These are phyloP conservation scores for Stegana nigrithorax DNA, from an alignment of 2,888 invertebrate genomes.

Conservation along the genomic window DNA sequence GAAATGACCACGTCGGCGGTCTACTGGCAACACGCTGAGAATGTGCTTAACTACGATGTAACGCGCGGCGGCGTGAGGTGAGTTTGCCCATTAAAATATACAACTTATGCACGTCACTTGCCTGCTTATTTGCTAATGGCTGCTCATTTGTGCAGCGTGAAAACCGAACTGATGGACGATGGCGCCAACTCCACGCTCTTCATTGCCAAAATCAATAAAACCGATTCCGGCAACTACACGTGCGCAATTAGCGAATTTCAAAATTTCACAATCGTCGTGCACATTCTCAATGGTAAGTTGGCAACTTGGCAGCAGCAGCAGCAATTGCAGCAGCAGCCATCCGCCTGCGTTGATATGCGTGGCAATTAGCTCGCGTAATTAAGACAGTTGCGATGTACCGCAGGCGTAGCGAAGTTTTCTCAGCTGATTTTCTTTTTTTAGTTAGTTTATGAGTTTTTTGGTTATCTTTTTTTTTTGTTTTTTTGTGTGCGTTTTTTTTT, in stretches of 20 bases:
- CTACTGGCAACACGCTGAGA: conserved; percentile 71
- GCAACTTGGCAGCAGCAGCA: no score
- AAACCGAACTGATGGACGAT: conserved; percentile 71
- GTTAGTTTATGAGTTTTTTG: no score
- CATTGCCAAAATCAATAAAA: conserved; percentile 70
- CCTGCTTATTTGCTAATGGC: background rate
- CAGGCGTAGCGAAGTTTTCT: background rate
- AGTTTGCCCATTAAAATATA: conserved; percentile 21
- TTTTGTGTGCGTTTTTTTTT: background rate
- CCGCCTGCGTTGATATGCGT: background rate
- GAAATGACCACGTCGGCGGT: conserved; percentile 71
- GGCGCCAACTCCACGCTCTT: conserved; percentile 71
- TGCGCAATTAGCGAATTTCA: conserved; percentile 70
- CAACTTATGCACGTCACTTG: background rate
- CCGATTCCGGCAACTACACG: conserved; percentile 71
- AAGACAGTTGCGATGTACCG: background rate
- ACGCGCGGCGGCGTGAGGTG: conserved; percentile 71
- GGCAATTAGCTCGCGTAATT: conserved; percentile 9
- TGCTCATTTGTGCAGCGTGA: conserved; percentile 65
- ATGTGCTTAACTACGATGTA: conserved; percentile 71
- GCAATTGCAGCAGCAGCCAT: background rate
- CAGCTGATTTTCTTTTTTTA: background rate
- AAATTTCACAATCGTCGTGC: conserved; percentile 70
- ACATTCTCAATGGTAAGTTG: conserved; percentile 71
- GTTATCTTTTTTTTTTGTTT: no score